These are phyloP conservation scores for Cancer borealis DNA, from an alignment of 2,888 invertebrate species.

Conservation along the genomic window DNA sequence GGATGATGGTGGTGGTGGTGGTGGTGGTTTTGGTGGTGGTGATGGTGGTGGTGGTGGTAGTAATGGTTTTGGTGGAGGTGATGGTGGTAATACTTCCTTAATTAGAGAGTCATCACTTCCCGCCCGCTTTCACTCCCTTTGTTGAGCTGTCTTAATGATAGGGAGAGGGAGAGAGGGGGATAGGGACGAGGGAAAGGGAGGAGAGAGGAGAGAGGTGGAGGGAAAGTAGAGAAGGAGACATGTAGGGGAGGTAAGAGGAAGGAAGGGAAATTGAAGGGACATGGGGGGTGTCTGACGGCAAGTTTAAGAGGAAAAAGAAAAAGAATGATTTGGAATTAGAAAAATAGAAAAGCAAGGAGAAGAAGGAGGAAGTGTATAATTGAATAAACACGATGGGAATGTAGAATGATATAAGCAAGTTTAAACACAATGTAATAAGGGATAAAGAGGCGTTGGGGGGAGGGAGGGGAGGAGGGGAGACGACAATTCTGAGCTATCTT, in stretches of 20 bases:
- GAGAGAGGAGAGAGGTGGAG: not conserved
- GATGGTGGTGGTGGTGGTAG: not conserved
- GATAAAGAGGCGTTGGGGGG: not conserved
- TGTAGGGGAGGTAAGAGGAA: too few relatives aligned
- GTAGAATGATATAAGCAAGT: not conserved
- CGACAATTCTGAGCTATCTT: not conserved
- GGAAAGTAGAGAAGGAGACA: too few relatives aligned
- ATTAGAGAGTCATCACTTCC: conserved; percentile 33
- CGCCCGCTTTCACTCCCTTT: conserved; percentile 54
- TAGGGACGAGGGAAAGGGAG: not conserved
- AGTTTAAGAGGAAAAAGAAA: not conserved
- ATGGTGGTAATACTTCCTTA: conserved; percentile 1
- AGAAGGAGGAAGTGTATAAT: not conserved
- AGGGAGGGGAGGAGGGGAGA: not conserved
- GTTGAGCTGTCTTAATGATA: conserved; percentile 49
- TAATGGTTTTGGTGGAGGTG: not conserved
- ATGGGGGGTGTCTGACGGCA: not conserved
- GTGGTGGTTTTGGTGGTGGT: not conserved
- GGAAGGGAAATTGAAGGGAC: not conserved
- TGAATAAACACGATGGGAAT: not conserved
- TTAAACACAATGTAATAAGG: not conserved
- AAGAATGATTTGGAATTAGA: not conserved
- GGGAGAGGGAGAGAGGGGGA: not conserved
- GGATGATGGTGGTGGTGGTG: not conserved
- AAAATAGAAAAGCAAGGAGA: not conserved